These are phyloP conservation scores for Drosophila yakuba DNA, from an alignment of 1,140 invertebrate species.

Conservation along the genomic window DNA sequence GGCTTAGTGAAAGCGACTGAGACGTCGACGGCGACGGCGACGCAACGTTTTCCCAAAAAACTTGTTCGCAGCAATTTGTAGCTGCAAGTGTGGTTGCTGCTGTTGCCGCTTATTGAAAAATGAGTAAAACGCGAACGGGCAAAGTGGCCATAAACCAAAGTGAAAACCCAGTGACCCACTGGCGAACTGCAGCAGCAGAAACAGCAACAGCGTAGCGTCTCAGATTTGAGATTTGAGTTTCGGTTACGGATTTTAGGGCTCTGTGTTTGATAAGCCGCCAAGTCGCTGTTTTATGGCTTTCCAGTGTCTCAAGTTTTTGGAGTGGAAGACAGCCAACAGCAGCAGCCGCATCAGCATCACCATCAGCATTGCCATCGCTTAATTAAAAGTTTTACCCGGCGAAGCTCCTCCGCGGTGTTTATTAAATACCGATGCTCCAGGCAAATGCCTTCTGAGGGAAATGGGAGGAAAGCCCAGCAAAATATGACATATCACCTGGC, in stretches of 20 bases:
- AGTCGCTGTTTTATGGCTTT: conserved; percentile 58
- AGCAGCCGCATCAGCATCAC: conserved; percentile 1
- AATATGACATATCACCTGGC: conserved; percentile 55
- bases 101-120: conserved; percentile 72
- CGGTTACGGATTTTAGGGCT: conserved; percentile 38
- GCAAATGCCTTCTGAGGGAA: conserved; percentile 31
- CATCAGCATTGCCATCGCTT: conserved; percentile 36
- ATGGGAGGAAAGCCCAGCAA: neutral
- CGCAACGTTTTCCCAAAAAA: conserved; percentile 42
- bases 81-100: conserved; percentile 16
- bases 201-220: neutral
- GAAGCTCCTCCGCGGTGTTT: conserved; percentile 54
- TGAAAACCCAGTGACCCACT: conserved; percentile 81
- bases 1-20: conserved; percentile 70
- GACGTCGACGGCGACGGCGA: conserved; percentile 38
- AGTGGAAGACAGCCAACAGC: conserved; percentile 20
- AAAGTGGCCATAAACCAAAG: conserved; percentile 70
- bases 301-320: conserved; percentile 37
- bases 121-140: conserved; percentile 68
- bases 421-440: conserved; percentile 73
- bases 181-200: conserved; percentile 41
- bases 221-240: conserved; percentile 5
- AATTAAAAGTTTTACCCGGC: conserved; percentile 72
- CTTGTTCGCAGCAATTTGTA: conserved; percentile 21
- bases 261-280: conserved; percentile 52